A percentile compares a stretch with the other conserved stretches of the same genome.
Conservation (phyloP, 92 coral and sea anemone species). For the Zoanthus sansibaricus region DNA sequence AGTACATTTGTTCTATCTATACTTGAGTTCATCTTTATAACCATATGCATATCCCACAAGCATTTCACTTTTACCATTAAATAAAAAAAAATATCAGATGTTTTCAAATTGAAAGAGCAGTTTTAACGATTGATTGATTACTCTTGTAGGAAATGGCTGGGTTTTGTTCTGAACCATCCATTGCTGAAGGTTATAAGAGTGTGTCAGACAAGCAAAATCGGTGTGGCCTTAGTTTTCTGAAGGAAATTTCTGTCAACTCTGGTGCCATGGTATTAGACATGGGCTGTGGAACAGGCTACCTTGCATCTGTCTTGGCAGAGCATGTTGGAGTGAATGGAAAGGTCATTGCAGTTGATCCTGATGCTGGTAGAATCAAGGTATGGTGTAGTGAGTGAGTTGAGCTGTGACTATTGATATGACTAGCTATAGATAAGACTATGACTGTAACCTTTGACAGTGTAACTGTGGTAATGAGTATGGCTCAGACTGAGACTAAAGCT, state of each 20-base stretch:
- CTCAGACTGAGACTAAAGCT: not conserved
- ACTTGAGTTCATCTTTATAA: too few relatives aligned
- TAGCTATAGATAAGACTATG: not conserved
- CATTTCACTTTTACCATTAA: too few relatives aligned
- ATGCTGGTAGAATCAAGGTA: constrained; percentile 37
- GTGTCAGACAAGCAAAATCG: constrained; percentile 24
- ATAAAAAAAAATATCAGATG: too few relatives aligned
- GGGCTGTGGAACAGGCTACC: constrained; percentile 42
- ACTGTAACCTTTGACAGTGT: too few relatives aligned
- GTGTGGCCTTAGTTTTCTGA: constrained; percentile 30
- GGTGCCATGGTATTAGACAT: constrained; percentile 30
- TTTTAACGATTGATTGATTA: not conserved
- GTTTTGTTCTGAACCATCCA: constrained; percentile 19
- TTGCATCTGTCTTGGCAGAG: constrained; percentile 36
- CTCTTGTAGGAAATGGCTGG: constrained; percentile 11
- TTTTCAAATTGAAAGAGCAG: too few relatives aligned
- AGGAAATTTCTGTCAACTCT: not conserved
- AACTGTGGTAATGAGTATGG: too few relatives aligned
- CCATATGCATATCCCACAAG: too few relatives aligned
- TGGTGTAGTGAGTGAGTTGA: not conserved
- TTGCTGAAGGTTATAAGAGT: constrained; percentile 24
- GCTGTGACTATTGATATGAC: too few relatives aligned
- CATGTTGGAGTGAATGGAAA: constrained; percentile 8
- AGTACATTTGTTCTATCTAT: too few relatives aligned
- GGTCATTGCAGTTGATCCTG: constrained; percentile 41